Percentiles rank a stretch among this genome's conserved stretches.
Conservation (phyloP, 2,888 invertebrate genomes). For the Hyppa rectilinea region DNA sequence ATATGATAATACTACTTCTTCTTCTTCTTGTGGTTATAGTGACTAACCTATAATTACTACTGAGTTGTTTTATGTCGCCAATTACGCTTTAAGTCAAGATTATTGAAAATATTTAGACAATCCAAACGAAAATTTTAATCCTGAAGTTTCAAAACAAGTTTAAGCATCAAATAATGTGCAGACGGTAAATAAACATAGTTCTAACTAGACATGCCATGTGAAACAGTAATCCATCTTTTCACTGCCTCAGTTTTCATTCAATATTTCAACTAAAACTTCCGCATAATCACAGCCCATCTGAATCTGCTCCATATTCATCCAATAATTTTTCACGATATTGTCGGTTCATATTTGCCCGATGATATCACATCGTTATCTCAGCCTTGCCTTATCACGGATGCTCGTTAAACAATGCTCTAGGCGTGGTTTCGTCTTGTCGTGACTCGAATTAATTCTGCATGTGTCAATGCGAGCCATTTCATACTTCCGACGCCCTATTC, state of each 20-base stretch:
- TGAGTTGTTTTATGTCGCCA: no score
- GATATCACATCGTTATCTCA: slow-evolving; percentile 78
- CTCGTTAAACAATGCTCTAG: slow-evolving; percentile 84
- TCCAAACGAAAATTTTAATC: background rate
- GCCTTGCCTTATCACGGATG: slow-evolving; percentile 82
- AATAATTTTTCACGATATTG: slow-evolving; percentile 31
- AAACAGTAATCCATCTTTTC: slow-evolving; percentile 24
- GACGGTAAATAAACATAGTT: slow-evolving; percentile 10
- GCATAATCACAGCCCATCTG: slow-evolving; percentile 6
- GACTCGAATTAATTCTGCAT: slow-evolving; percentile 86
- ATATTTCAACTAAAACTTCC: slow-evolving; percentile 30
- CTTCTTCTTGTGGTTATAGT: no score
- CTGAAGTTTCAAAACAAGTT: background rate
- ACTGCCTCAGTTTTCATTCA: slow-evolving; percentile 24
- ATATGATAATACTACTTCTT: no score
- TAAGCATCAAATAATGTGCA: background rate
- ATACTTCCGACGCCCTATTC: slow-evolving; percentile 82
- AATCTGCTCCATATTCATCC: slow-evolving; percentile 34
- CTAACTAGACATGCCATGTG: background rate
- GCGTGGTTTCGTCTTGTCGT: slow-evolving; percentile 84
- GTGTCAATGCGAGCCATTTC: slow-evolving; percentile 82
- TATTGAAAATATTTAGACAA: background rate
- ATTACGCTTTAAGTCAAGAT: background rate
- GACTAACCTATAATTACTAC: no score
- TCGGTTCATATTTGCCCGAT: slow-evolving; percentile 73